A percentile compares a stretch with the other conserved stretches of the same genome.
Conservation (phyloP, 2,888 invertebrate genomes). For the Ochlodes sylvanus region DNA sequence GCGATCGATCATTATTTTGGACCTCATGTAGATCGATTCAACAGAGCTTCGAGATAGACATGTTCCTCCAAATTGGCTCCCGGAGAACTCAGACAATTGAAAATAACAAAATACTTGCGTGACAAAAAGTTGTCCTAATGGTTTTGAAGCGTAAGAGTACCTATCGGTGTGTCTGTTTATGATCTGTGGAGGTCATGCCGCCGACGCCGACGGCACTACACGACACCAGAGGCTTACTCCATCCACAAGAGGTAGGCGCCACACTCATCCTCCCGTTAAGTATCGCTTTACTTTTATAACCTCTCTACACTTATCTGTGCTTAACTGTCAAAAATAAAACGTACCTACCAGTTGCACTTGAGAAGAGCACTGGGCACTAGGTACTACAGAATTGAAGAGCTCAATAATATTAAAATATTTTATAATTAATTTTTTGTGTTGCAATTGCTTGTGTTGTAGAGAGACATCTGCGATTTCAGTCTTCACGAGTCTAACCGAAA, state of each 20-base stretch:
- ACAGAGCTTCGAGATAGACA: too few relatives aligned
- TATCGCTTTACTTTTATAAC: constrained; percentile 45
- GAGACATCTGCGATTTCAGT: too few relatives aligned
- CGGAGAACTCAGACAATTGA: too few relatives aligned
- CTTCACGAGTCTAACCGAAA: background rate
- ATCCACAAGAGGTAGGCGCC: constrained; percentile 43
- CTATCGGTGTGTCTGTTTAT: constrained; percentile 12
- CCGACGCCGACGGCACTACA: constrained; percentile 12
- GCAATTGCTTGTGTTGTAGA: background rate
- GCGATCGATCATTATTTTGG: too few relatives aligned
- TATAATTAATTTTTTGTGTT: background rate
- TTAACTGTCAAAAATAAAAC: constrained; percentile 38
- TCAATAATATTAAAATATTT: background rate
- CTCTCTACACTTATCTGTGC: constrained; percentile 38
- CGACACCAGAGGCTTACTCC: constrained; percentile 12
- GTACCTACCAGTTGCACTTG: constrained; percentile 9
- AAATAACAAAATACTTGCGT: background rate
- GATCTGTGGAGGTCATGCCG: background rate
- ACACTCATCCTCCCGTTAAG: constrained; percentile 34
- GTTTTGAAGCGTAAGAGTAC: constrained; percentile 6
- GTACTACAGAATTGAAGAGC: background rate
- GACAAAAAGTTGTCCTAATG: background rate
- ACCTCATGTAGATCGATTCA: too few relatives aligned
- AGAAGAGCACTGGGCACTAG: background rate
- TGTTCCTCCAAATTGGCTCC: too few relatives aligned